phyloP scores from a whole-genome alignment of 2,113 vertebrate genomes.

The Lampris megalopsis region DNA sequence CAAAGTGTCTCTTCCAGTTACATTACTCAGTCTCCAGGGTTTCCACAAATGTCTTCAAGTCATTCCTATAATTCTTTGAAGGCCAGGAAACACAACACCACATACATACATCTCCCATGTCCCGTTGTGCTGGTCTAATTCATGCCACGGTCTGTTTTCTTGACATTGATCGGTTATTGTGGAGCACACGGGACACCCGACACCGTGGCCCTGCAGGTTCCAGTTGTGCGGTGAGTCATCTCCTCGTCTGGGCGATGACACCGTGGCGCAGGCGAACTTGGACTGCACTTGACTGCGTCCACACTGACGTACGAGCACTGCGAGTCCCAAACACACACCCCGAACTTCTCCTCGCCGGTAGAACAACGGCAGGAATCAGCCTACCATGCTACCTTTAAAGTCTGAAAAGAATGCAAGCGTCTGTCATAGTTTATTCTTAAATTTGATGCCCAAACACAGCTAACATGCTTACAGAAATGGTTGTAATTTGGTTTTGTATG shows the following conservation, averaged over 20 bases:
- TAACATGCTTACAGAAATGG: too few species aligned
- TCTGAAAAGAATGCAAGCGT: slow-evolving; percentile 44
- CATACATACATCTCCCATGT: slow-evolving; percentile 52
- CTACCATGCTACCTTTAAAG: slow-evolving; percentile 69
- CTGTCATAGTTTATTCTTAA: slow-evolving; percentile 9
- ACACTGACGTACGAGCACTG: slow-evolving; percentile 22
- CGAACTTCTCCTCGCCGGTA: slow-evolving; percentile 64
- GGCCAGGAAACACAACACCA: slow-evolving; percentile 43
- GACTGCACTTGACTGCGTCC: slow-evolving; percentile 58
- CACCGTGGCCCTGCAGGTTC: slow-evolving; percentile 64
- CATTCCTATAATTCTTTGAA: slow-evolving; percentile 23
- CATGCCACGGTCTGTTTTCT: slow-evolving; percentile 69
- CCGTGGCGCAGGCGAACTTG: slow-evolving; percentile 64
- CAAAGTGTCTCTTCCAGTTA: slow-evolving; percentile 24
- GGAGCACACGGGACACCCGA: slow-evolving; percentile 71
- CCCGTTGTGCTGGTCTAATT: slow-evolving; percentile 57
- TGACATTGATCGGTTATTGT: slow-evolving; percentile 80
- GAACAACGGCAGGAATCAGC: slow-evolving; percentile 76
- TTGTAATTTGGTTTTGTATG: too few species aligned
- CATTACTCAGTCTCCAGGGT: slow-evolving; percentile 48
- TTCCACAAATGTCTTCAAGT: slow-evolving; percentile 20
- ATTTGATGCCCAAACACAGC: too few species aligned
- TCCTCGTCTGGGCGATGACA: slow-evolving; percentile 63
- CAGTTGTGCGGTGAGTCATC: slow-evolving; percentile 79
- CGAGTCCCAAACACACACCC: slow-evolving; percentile 43